A percentile compares a stretch with the other conserved stretches of the same genome.
Evolutionary conservation across 2,888 invertebrate species (phyloP).

Genomic region (Galerucella pusilla): DNA sequence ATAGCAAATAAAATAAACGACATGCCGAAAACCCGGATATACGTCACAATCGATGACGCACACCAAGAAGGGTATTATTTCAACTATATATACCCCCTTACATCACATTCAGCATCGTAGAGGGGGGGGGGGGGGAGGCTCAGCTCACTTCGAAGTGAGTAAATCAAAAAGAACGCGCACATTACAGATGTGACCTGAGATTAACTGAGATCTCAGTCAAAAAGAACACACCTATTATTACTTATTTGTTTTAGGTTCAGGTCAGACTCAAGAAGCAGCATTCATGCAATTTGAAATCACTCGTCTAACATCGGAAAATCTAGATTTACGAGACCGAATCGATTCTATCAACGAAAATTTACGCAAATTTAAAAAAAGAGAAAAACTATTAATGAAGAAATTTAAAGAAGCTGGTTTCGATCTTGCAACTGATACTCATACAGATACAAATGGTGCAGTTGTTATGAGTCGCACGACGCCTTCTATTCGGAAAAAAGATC

Average conservation of each 20-base stretch:
- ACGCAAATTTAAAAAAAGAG: slow-evolving; percentile 79
- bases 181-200: too few relatives aligned
- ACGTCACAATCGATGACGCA: too few relatives aligned
- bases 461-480: slow-evolving; percentile 64
- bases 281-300: slow-evolving; percentile 90
- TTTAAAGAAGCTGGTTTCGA: slow-evolving; percentile 76
- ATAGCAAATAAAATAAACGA: too few relatives aligned
- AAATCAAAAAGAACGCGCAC: too few relatives aligned
- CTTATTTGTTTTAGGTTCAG: slow-evolving; percentile 68
- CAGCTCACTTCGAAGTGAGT: too few relatives aligned
- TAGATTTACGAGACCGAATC: slow-evolving; percentile 80
- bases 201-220: too few relatives aligned
- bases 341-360: slow-evolving; percentile 79
- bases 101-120: too few relatives aligned
- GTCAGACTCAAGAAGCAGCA: slow-evolving; percentile 80
- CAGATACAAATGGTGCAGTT: slow-evolving; percentile 40
- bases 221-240: too few relatives aligned
- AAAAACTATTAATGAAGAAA: slow-evolving; percentile 77
- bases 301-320: slow-evolving; percentile 80
- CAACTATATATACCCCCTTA: too few relatives aligned
- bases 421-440: slow-evolving; percentile 51
- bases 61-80: too few relatives aligned
- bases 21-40: too few relatives aligned
- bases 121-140: too few relatives aligned
- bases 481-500: slow-evolving; percentile 79